Evolutionary conservation across 2,888 invertebrate genomes (phyloP).

Genomic region (Platycnemis pennipes): DNA sequence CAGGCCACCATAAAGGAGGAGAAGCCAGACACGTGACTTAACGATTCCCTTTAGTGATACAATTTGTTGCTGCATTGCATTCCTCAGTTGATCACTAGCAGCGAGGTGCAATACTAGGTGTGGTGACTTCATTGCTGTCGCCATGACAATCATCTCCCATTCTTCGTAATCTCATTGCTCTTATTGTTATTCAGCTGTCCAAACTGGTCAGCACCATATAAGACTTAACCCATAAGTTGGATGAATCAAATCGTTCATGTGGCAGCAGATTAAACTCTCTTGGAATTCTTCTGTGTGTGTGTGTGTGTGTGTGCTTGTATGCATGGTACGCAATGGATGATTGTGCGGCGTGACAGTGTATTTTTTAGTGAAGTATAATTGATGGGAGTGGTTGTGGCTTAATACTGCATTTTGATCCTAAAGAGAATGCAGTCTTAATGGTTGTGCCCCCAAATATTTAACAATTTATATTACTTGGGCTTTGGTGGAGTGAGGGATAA

Average conservation of each 20-base stretch:
- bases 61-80: constrained; percentile 51
- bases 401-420: constrained; percentile 40
- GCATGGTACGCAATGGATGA: constrained; percentile 6
- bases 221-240: constrained; percentile 13
- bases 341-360: not conserved
- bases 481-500: constrained; percentile 25
- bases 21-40: constrained; percentile 49
- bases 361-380: constrained; percentile 35
- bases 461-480: constrained; percentile 44
- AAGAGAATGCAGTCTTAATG: constrained; percentile 45
- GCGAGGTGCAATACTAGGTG: constrained; percentile 11
- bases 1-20: constrained; percentile 15
- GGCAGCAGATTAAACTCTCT: not conserved
- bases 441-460: constrained; percentile 59
- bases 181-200: constrained; percentile 36
- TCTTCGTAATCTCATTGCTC: constrained; percentile 10
- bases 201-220: not conserved
- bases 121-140: not conserved
- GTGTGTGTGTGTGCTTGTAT: not conserved
- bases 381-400: constrained; percentile 47
- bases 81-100: constrained; percentile 24
- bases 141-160: not conserved
- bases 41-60: not conserved
- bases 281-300: not conserved
- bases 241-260: not conserved